These are phyloP conservation scores for Corythaeola cristata DNA, from an alignment of 2,113 vertebrate genomes.

Conservation along the genomic window DNA sequence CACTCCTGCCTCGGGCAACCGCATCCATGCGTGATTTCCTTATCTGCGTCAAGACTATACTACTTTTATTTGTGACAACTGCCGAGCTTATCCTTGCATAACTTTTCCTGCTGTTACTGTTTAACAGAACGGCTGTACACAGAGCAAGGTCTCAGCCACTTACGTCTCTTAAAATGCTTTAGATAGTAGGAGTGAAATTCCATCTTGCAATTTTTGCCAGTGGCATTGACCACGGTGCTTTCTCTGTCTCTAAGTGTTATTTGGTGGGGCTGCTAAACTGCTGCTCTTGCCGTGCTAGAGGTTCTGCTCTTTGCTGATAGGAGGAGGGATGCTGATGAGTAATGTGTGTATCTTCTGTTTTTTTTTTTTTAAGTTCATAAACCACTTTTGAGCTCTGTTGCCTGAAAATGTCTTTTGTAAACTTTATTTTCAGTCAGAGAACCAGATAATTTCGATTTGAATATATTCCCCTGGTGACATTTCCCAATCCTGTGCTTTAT, in stretches of 20 bases:
- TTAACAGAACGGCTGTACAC: not conserved
- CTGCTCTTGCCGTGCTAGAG: not conserved
- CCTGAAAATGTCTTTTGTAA: not conserved
- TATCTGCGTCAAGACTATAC: not conserved
- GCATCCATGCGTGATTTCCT: not conserved
- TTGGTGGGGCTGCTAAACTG: not conserved
- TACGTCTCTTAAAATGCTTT: not conserved
- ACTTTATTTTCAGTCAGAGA: not conserved
- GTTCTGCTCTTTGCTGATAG: conserved; percentile 21
- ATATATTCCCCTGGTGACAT: not conserved
- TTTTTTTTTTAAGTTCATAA: not conserved
- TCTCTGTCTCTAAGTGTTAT: not conserved
- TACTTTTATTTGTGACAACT: not conserved
- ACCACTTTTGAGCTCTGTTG: not conserved
- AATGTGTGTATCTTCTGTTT: not conserved
- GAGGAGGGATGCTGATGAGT: not conserved
- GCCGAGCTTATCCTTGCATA: not conserved
- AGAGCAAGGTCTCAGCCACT: not conserved
- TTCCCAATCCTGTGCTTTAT: not conserved
- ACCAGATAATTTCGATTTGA: not conserved
- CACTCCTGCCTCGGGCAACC: not conserved
- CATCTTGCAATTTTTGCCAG: not conserved
- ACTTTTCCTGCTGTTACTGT: not conserved
- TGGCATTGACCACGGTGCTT: not conserved
- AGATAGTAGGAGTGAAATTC: not conserved